Conservation (phyloP, 2,113 vertebrate species). For the Pseudonaja textilis region DNA sequence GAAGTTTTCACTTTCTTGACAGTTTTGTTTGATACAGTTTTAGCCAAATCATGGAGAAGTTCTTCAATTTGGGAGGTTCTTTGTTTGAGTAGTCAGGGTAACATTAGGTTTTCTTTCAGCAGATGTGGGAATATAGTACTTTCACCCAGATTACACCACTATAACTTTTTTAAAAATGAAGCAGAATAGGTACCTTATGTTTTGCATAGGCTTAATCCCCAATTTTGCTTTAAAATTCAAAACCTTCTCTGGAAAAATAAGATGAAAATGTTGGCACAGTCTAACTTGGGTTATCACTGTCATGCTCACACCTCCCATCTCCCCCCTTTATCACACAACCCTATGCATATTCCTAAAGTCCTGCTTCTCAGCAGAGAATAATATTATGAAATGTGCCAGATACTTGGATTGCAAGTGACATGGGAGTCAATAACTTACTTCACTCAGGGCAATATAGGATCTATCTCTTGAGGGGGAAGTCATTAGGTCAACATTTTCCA, state of each 20-base stretch:
- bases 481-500: background rate
- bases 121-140: background rate
- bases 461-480: background rate
- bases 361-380: background rate
- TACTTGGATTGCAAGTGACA: background rate
- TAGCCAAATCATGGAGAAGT: background rate
- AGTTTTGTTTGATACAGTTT: background rate
- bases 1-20: background rate
- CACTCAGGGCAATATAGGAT: background rate
- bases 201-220: background rate
- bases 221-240: background rate
- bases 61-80: background rate
- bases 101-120: background rate
- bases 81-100: background rate
- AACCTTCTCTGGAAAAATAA: background rate
- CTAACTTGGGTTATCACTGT: background rate
- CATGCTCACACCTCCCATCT: background rate
- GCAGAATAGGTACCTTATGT: background rate
- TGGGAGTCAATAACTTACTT: background rate
- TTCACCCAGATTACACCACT: background rate
- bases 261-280: background rate
- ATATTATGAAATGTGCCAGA: background rate
- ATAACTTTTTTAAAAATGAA: background rate
- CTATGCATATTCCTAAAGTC: background rate
- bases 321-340: background rate